These are phyloP conservation scores for Drosophila infuscata DNA, from an alignment of 2,888 invertebrate species.

Conservation along the genomic window DNA sequence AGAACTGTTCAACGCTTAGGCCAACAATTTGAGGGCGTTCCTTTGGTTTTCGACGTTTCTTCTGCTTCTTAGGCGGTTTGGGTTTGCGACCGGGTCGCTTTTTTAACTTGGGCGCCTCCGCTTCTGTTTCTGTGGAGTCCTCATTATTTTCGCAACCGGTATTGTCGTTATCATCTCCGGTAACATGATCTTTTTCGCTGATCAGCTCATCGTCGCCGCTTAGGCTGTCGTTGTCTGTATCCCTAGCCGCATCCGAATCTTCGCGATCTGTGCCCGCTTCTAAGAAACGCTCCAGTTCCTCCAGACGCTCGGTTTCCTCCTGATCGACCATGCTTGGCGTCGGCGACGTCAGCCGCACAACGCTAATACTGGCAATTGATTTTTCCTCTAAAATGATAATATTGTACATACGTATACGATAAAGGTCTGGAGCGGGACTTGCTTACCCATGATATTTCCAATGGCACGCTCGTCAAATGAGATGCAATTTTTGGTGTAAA, in stretches of 20 bases:
- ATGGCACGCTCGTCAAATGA: constrained; percentile 92
- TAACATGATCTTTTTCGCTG: constrained; percentile 61
- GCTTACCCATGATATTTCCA: constrained; percentile 91
- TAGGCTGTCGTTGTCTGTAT: constrained; percentile 76
- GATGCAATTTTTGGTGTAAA: constrained; percentile 95
- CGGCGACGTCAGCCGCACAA: constrained; percentile 86
- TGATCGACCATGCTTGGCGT: constrained; percentile 85
- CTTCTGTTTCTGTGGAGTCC: constrained; percentile 72
- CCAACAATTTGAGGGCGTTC: constrained; percentile 87
- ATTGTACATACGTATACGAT: neutral
- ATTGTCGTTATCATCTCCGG: constrained; percentile 65
- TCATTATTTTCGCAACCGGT: constrained; percentile 62
- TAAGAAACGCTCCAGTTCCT: constrained; percentile 62
- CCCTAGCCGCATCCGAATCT: constrained; percentile 86
- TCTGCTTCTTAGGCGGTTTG: constrained; percentile 59
- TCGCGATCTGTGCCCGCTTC: constrained; percentile 57
- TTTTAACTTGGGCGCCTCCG: constrained; percentile 86
- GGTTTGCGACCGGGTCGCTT: constrained; percentile 73
- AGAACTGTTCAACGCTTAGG: constrained; percentile 89
- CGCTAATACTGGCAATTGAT: constrained; percentile 88
- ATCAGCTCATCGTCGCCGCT: constrained; percentile 55
- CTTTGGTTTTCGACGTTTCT: constrained; percentile 60
- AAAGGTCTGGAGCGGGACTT: neutral
- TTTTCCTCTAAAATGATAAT: constrained; percentile 83
- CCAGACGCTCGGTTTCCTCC: constrained; percentile 76